Conservation (phyloP, 2,797 vertebrate species). For the Bothrops alternatus region DNA sequence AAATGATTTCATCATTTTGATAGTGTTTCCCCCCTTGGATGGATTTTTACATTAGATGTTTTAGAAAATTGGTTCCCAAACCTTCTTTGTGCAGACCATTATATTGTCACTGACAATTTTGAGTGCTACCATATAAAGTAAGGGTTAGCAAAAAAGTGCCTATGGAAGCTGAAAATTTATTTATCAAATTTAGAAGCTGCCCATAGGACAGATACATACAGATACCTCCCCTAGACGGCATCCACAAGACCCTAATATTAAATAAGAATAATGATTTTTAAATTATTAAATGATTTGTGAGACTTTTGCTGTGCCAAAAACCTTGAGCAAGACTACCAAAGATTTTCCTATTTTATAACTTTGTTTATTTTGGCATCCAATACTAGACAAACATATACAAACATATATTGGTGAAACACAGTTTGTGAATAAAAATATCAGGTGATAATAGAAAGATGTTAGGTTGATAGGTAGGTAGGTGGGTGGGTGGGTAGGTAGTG, state of each 20-base stretch:
- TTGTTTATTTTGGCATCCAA: neutral
- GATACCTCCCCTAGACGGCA: neutral
- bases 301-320: neutral
- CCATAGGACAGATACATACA: neutral
- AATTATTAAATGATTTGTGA: neutral
- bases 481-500: neutral
- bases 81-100: neutral
- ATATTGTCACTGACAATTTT: neutral
- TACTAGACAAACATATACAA: neutral
- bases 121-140: neutral
- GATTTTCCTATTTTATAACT: neutral
- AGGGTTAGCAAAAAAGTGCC: neutral
- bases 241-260: neutral
- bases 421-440: neutral
- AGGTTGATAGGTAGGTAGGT: neutral
- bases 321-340: neutral
- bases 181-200: neutral
- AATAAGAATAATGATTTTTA: neutral
- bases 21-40: neutral
- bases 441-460: neutral
- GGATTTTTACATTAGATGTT: neutral
- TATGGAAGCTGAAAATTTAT: neutral
- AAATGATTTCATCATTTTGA: neutral
- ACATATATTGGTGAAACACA: neutral
- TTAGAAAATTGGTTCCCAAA: neutral